Evolutionary conservation across 2,113 vertebrate genomes (phyloP).

Genomic region (Lagopus leucura): DNA sequence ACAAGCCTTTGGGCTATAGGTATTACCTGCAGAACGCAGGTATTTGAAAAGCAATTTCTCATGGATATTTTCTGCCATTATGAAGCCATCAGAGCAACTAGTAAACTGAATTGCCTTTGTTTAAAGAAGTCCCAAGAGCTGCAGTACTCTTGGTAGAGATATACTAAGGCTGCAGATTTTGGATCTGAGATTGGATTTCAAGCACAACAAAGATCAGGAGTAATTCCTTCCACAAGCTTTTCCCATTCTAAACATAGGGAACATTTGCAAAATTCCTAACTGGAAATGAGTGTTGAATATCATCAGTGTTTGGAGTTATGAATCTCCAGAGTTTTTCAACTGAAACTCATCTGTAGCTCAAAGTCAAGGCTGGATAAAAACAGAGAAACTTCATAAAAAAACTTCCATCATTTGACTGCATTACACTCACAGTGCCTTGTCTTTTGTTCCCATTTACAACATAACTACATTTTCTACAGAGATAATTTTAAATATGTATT

Average conservation of each 20-base stretch:
- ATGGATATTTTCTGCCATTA: conserved; percentile 9
- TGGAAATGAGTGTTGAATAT: conserved; percentile 40
- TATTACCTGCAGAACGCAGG: neutral
- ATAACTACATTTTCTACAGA: neutral
- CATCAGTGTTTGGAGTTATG: conserved; percentile 14
- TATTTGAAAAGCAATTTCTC: neutral
- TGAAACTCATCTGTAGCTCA: neutral
- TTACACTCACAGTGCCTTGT: neutral
- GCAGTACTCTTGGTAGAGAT: neutral
- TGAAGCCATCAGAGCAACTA: neutral
- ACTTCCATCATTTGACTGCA: neutral
- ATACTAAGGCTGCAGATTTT: conserved; percentile 13
- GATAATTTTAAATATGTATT: neutral
- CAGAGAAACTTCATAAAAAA: neutral
- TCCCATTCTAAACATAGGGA: neutral
- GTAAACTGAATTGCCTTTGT: conserved; percentile 44
- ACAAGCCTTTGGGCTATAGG: neutral
- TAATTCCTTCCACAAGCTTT: conserved; percentile 26
- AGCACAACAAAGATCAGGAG: neutral
- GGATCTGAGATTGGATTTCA: neutral
- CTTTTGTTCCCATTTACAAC: neutral
- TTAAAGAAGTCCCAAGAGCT: neutral
- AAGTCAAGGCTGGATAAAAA: neutral
- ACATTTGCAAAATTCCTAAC: conserved; percentile 28
- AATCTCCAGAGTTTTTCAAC: neutral